Evolutionary conservation across 2,888 invertebrate genomes (phyloP), one percentile per base, ranked within the genome.

Genomic region (Acleris literana): DNA sequence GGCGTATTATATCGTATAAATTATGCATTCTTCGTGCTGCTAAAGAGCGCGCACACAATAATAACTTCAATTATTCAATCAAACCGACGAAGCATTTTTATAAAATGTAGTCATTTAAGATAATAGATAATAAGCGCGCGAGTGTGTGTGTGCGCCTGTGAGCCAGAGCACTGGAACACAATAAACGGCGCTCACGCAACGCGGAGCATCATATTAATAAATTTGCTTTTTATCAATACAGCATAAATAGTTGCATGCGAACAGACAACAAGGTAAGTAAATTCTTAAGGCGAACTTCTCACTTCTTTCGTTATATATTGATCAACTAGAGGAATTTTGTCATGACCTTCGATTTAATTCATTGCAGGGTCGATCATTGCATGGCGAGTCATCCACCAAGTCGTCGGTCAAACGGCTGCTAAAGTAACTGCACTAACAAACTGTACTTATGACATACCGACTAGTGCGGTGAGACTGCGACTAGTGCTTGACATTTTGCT

Each of bases 191-290:
- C 72, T 67, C 80, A 76, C 71, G 73, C 75, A 75, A 76, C 82
- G 81, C 81, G 77, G 77, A 78, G 78, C 78, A 81, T 81, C 78
- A 82, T 84, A 82, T 82, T 83, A 82, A 83, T 83, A 83, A 80
- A 76, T 77, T 76, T 69, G 67, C 68, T 83, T 83, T 83, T 84
- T 82, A 83, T 80, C 76, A 81, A 79, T 79, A 73, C 72, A 72
- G 72, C 74, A 73, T 72, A 66, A 70, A 73, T 69, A 72, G 71
- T 71, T 68, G 65, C 65, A 46, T 64, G 68, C 60, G 64, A 68
- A 68, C 63, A 58, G 22, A 53, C 60, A 54, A 61, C 65, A 66
- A 66, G 56, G 65, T 66, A 60, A 64, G 64, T 64, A 59, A 55
- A 56, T 61, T 61, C 51, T 66, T 66, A 66, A 66, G 65, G 65